Evolutionary conservation across 2,113 vertebrate species (phyloP), one percentile per base, ranked within the genome.

Genomic region (Oncorhynchus keta): DNA sequence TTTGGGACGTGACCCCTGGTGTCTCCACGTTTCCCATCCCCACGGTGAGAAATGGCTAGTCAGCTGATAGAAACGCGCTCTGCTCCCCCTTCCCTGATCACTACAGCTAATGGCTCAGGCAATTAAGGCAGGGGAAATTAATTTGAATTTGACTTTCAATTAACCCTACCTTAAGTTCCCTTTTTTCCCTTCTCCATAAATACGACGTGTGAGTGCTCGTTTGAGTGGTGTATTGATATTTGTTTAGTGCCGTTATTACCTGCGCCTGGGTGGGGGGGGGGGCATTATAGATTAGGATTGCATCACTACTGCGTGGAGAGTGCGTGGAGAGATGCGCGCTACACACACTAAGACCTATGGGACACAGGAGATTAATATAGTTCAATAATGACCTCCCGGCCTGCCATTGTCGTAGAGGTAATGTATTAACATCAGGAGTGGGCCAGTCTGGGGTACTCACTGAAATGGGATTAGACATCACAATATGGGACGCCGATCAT

Each of bases 61-160:
- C 86, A 79, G 80, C 81, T 72, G 78, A 81, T 70, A 62, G 61
- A 72, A 72, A 70, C n/a, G 14, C 11, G 75, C 77, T 65, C 68
- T 68, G 79, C 51, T 20, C 83, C 83, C 72, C 61, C 32, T 80
- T 80, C 74, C 65, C 59, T 65, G 57, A 86, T 87, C 85, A 84
- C 84, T 74, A 72, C 84, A 77, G 78, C 90, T 94, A 94, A 94
- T 94, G 92, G 89, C 87, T 83, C 74, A 83, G 87, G 90, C 92
- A 92, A 93, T 93, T 92, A 93, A 81, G 84, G 73, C 55, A 32
- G 66, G 84, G 77, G 84, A 93, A 91, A 93, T 94, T 92, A 92
- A 94, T 94, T 93, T 89, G 92, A 93, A 94, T 94, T 92, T 93
- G 93, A 93, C 94, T 94, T 94, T 94, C 92, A 94, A 95, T 95